Evolutionary conservation across 2,113 vertebrate genomes (phyloP).

Genomic region (human): GRCh38 chr2:96948501-96949000

Average conservation of each 20-base stretch:
- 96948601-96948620: no score
- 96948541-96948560: not conserved
- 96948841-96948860: not conserved
- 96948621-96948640: not conserved
- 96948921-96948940: not conserved
- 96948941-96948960: not conserved
- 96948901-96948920: not conserved
- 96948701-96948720: not conserved
- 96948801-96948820: not conserved
- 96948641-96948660: not conserved
- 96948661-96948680: not conserved
- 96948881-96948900: not conserved
- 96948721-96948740: not conserved
- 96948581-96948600: accelerated
- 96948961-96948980: not conserved
- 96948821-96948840: not conserved
- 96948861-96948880: not conserved
- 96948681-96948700: not conserved
- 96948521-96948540: not conserved
- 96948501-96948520: not conserved
- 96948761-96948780: not conserved
- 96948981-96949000: not conserved
- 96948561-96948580: not conserved
- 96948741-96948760: not conserved
- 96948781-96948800: not conserved